phyloP scores from a whole-genome alignment of 2,888 invertebrate species.

The Aelia acuminata region DNA sequence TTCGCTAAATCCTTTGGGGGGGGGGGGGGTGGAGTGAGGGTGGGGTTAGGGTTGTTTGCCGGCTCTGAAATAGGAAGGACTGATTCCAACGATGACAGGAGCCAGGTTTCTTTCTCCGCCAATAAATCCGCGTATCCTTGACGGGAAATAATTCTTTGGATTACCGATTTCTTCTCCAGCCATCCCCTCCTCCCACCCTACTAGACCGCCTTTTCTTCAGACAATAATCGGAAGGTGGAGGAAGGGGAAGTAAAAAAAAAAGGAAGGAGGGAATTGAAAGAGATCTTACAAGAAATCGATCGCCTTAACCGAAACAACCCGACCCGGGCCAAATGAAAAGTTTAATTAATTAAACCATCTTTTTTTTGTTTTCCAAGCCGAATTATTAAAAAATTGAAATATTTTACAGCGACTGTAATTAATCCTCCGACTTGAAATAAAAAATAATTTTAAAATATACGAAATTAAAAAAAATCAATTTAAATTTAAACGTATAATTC shows the following conservation, averaged over 20 bases:
- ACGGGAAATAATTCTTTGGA: constrained; percentile 56
- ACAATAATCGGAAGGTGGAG: constrained; percentile 16
- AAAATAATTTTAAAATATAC: no score
- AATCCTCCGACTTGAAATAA: no score
- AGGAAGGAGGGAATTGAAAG: background rate
- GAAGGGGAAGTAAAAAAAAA: background rate
- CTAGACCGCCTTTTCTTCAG: constrained; percentile 22
- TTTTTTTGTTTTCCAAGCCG: background rate
- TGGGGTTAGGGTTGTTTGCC: background rate
- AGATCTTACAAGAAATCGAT: constrained; percentile 17
- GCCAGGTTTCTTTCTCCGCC: constrained; percentile 35
- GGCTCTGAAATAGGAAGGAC: background rate
- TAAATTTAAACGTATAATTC: no score
- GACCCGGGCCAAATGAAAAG: background rate
- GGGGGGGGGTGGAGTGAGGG: background rate
- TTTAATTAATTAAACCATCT: constrained; percentile 2
- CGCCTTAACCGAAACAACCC: background rate
- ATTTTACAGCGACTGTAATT: no score
- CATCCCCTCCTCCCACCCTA: background rate
- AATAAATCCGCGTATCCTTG: constrained; percentile 49
- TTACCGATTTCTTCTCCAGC: constrained; percentile 49
- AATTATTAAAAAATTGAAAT: no score
- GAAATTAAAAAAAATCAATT: no score
- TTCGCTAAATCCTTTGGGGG: background rate
- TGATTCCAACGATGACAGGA: background rate